Evolutionary conservation across 2,113 vertebrate genomes (phyloP).

Genomic region (Zapus hudsonius): DNA sequence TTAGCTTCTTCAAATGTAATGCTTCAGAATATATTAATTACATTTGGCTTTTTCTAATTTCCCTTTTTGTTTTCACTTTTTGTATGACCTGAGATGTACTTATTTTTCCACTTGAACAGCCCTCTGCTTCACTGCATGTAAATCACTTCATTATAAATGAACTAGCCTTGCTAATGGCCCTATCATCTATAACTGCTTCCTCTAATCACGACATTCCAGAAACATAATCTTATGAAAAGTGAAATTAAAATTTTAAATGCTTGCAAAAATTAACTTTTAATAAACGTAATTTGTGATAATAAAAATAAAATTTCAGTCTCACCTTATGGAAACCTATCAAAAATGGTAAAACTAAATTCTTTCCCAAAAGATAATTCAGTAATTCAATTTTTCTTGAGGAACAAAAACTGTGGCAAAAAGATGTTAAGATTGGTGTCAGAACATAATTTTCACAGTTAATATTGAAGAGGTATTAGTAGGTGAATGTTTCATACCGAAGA

Average conservation of each 20-base stretch:
- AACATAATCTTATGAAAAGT: conserved; percentile 18
- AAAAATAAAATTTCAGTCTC: neutral
- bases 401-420: neutral
- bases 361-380: conserved; percentile 31
- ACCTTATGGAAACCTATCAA: neutral
- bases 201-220: neutral
- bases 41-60: neutral
- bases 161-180: neutral
- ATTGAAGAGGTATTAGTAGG: neutral
- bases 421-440: neutral
- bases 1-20: neutral
- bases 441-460: conserved; percentile 25
- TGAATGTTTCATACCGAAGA: neutral
- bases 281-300: neutral
- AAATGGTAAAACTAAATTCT: conserved; percentile 28
- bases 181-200: neutral
- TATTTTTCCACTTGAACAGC: neutral
- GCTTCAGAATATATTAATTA: neutral
- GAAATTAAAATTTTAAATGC: conserved; percentile 38
- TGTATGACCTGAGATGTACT: neutral
- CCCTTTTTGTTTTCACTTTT: neutral
- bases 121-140: neutral
- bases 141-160: neutral
- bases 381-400: conserved; percentile 17
- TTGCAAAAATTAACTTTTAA: conserved; percentile 3